A percentile compares a stretch with the other conserved stretches of the same genome.
Conservation (phyloP, 1,140 invertebrate species). For the Batillaria attramentaria region DNA sequence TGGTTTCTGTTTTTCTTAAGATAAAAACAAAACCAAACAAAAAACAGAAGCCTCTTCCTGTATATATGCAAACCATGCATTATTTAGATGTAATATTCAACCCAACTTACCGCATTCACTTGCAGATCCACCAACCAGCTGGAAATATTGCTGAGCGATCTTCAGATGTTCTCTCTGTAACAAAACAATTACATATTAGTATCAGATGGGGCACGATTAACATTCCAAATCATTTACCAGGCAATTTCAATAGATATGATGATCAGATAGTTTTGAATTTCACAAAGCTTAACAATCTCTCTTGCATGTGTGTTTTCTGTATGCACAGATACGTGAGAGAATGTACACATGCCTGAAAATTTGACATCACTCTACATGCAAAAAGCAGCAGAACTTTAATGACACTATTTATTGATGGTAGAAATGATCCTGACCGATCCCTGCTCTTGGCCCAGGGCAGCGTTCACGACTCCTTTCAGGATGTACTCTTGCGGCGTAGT, state of each 20-base stretch:
- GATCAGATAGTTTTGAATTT: too few relatives aligned
- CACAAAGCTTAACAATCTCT: too few relatives aligned
- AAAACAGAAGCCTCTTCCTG: not conserved
- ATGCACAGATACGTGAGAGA: too few relatives aligned
- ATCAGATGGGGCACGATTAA: too few relatives aligned
- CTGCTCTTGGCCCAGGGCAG: conserved; percentile 91
- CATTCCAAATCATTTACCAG: too few relatives aligned
- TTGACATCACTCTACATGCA: too few relatives aligned
- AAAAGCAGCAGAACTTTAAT: too few relatives aligned
- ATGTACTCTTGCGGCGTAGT: conserved; percentile 97
- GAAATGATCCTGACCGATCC: conserved; percentile 88
- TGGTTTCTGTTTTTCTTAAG: not conserved
- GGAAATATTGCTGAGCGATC: conserved; percentile 95
- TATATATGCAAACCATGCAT: not conserved
- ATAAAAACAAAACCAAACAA: not conserved
- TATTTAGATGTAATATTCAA: not conserved
- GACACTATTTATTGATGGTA: too few relatives aligned
- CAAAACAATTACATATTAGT: conserved; percentile 32
- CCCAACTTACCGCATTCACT: conserved; percentile 87
- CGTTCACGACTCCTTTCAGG: conserved; percentile 96
- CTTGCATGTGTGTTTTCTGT: too few relatives aligned
- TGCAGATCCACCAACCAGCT: conserved; percentile 94
- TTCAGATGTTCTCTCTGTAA: conserved; percentile 92
- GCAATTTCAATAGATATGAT: too few relatives aligned
- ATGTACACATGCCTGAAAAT: too few relatives aligned